These are phyloP conservation scores for Dicentrarchus labrax DNA, from an alignment of 2,113 vertebrate genomes.

Conservation along the genomic window DNA sequence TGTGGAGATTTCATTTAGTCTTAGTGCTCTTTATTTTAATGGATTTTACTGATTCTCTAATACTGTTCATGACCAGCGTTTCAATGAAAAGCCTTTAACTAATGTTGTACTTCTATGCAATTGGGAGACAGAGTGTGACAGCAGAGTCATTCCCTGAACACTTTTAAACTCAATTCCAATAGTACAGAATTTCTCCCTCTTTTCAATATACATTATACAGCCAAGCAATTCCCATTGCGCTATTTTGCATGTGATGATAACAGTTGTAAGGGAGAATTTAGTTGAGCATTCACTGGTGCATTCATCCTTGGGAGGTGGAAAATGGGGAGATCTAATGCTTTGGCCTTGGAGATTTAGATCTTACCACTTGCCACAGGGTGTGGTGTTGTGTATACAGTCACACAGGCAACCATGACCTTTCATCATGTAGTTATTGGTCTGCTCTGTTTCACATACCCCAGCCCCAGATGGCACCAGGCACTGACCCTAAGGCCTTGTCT, in stretches of 20 bases:
- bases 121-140: constrained; percentile 31
- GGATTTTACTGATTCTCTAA: constrained; percentile 33
- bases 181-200: neutral
- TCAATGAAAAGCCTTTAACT: constrained; percentile 37
- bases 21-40: constrained; percentile 46
- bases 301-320: neutral
- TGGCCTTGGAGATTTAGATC: constrained; percentile 36
- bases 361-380: constrained; percentile 48
- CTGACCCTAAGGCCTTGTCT: constrained; percentile 22
- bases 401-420: constrained; percentile 59
- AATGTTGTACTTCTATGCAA: constrained; percentile 16
- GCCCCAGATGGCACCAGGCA: constrained; percentile 8
- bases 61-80: constrained; percentile 17
- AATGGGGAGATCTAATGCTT: constrained; percentile 11
- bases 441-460: constrained; percentile 13
- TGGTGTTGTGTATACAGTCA: constrained; percentile 37
- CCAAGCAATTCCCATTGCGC: neutral
- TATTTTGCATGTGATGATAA: constrained; percentile 14
- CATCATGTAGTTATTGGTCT: neutral
- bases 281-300: constrained; percentile 19
- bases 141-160: neutral
- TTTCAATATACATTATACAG: constrained; percentile 25
- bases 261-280: neutral
- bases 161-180: constrained; percentile 4
- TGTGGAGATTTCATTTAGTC: constrained; percentile 14